These are phyloP conservation scores for Megaleporinus macrocephalus DNA, from an alignment of 2,113 vertebrate species.

Conservation along the genomic window DNA sequence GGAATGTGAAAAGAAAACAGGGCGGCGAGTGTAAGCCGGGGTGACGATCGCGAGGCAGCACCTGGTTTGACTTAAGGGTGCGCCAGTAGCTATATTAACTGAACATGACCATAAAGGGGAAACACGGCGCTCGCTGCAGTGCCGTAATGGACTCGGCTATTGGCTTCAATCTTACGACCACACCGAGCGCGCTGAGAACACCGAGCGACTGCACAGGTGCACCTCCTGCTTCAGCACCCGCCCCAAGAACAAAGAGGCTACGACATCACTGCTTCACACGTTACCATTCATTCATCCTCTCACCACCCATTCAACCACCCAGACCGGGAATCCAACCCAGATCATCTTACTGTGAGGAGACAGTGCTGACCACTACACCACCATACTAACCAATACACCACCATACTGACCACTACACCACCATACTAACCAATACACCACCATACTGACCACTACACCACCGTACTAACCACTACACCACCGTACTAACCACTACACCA, in stretches of 20 bases:
- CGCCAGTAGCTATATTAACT: not conserved
- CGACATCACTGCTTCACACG: not conserved
- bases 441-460: no score
- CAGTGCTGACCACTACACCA: no score
- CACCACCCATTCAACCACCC: no score
- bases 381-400: no score
- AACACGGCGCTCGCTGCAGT: not conserved
- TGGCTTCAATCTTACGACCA: not conserved
- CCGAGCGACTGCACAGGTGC: not conserved
- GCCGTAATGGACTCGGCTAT: not conserved
- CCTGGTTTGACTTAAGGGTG: not conserved
- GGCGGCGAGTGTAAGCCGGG: not conserved
- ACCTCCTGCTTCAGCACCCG: not conserved
- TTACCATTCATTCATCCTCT: no score
- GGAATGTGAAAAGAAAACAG: slow-evolving; percentile 73
- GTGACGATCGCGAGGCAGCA: not conserved
- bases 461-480: no score
- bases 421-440: no score
- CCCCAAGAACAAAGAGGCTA: not conserved
- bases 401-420: no score
- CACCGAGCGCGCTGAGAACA: not conserved
- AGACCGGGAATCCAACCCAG: no score
- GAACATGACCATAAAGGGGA: not conserved
- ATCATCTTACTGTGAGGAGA: no score
- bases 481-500: no score